Evolutionary conservation across 2,113 vertebrate species (phyloP).

Genomic region (Corvus hawaiiensis): DNA sequence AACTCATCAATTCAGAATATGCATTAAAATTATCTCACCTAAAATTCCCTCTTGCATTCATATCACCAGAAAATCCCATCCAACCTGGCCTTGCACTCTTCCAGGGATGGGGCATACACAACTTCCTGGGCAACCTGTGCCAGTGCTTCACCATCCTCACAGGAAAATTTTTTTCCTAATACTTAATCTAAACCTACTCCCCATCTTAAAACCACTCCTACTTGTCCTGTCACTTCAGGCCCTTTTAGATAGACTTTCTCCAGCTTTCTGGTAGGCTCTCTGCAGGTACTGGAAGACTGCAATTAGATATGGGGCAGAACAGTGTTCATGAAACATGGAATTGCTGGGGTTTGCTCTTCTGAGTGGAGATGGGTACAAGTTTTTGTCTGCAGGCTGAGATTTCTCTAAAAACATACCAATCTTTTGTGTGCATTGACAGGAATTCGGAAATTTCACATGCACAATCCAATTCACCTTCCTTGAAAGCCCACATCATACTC

Average conservation of each 20-base stretch:
- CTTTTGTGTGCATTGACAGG: not conserved
- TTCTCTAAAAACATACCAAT: not conserved
- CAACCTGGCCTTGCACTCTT: not conserved
- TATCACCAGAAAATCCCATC: not conserved
- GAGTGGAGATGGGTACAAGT: not conserved
- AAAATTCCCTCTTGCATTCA: not conserved
- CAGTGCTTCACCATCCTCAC: not conserved
- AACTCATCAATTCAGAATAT: not conserved
- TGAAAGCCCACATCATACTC: not conserved
- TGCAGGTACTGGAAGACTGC: not conserved
- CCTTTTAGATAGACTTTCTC: not conserved
- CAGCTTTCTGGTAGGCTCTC: not conserved
- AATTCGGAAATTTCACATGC: not conserved
- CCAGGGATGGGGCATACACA: not conserved
- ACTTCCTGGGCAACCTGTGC: not conserved
- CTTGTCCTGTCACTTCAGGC: not conserved
- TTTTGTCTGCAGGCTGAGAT: not conserved
- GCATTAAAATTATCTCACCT: not conserved
- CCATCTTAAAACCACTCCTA: not conserved
- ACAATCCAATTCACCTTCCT: not conserved
- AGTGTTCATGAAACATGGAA: not conserved
- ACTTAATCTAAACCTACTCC: not conserved
- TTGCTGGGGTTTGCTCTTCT: not conserved
- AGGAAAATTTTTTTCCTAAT: not conserved
- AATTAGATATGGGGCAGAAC: not conserved